Evolutionary conservation across 1,140 invertebrate species (phyloP).

Genomic region (Lethrus apterus): DNA sequence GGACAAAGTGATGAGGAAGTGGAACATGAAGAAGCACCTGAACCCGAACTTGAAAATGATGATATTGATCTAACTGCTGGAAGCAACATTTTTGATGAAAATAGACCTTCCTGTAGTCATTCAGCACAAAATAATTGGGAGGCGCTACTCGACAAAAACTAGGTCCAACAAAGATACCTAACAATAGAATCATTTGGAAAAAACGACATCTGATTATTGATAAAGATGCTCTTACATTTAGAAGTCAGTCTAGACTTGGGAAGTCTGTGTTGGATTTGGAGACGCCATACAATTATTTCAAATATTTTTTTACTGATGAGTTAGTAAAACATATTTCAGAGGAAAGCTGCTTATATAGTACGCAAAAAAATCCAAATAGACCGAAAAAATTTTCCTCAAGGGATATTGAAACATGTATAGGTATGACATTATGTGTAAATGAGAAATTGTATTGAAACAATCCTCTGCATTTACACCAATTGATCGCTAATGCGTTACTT

Average conservation of each 20-base stretch:
- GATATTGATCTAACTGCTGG: neutral
- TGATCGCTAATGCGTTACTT: too few relatives aligned
- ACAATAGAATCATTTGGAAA: neutral
- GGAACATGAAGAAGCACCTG: neutral
- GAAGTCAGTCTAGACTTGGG: neutral
- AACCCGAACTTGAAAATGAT: neutral
- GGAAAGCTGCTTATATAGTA: too few relatives aligned
- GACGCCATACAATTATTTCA: neutral
- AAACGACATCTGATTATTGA: constrained; percentile 1
- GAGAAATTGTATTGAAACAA: too few relatives aligned
- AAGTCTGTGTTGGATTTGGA: neutral
- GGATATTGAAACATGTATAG: too few relatives aligned
- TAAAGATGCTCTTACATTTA: neutral
- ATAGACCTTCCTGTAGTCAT: neutral
- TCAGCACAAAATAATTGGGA: neutral
- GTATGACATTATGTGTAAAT: too few relatives aligned
- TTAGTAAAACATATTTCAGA: too few relatives aligned
- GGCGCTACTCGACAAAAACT: neutral
- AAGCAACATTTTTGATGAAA: neutral
- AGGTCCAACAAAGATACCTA: neutral
- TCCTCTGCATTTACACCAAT: too few relatives aligned
- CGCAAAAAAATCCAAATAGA: too few relatives aligned
- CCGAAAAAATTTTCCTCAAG: too few relatives aligned
- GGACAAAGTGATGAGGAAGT: too few relatives aligned
- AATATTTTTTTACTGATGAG: too few relatives aligned